A percentile compares a stretch with the other conserved stretches of the same genome.
Evolutionary conservation across 1,140 invertebrate genomes (phyloP).

Genomic region (Tetramorium simillimum): DNA sequence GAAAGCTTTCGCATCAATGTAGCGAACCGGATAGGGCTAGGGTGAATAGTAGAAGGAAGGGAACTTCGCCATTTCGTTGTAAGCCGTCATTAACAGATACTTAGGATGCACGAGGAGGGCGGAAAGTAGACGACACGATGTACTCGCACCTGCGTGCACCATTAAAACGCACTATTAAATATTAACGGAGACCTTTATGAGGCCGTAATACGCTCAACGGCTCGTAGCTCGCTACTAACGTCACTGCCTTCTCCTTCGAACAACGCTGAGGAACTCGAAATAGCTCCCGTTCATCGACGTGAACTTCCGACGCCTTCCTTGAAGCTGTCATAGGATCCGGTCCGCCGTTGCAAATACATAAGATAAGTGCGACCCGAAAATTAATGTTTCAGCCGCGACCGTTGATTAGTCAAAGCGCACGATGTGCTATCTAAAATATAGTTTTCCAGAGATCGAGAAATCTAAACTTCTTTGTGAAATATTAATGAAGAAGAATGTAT

Average conservation of each 20-base stretch:
- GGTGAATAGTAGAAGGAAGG: constrained; percentile 44
- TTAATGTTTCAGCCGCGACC: neutral
- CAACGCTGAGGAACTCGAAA: constrained; percentile 52
- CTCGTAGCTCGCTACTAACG: constrained; percentile 47
- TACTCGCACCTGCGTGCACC: constrained; percentile 65
- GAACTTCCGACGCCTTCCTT: constrained; percentile 34
- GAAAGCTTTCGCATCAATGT: constrained; percentile 11
- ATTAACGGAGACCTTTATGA: constrained; percentile 62
- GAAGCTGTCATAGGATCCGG: constrained; percentile 10
- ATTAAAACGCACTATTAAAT: constrained; percentile 64
- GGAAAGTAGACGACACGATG: constrained; percentile 66
- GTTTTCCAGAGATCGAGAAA: neutral
- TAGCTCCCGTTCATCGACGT: constrained; percentile 48
- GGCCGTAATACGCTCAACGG: constrained; percentile 55
- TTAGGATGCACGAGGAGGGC: constrained; percentile 39
- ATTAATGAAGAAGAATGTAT: neutral
- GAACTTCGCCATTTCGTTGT: constrained; percentile 58
- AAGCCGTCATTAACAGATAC: constrained; percentile 63
- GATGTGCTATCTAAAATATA: neutral
- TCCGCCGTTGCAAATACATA: neutral
- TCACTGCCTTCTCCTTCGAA: constrained; percentile 16
- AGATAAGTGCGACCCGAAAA: constrained; percentile 19
- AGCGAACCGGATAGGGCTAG: neutral
- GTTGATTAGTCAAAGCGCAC: neutral
- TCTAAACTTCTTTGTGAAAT: neutral